phyloP scores from a whole-genome alignment of 1,140 invertebrate species.

The Sitobion miscanthi region DNA sequence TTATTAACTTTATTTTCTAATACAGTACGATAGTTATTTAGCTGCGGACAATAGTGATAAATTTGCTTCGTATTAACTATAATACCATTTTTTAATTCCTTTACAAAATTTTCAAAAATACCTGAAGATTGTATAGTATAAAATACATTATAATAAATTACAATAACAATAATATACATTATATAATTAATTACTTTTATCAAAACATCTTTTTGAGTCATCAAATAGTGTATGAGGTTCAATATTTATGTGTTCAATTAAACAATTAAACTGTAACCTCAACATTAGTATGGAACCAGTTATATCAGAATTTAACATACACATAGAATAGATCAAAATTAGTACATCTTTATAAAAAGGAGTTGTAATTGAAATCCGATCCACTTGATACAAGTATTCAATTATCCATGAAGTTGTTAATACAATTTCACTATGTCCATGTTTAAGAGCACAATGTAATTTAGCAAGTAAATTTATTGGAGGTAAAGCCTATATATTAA shows the following conservation, averaged over 20 bases:
- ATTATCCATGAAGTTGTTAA: slow-evolving; percentile 46
- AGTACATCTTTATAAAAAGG: slow-evolving; percentile 36
- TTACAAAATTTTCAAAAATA: not conserved
- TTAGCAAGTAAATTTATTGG: slow-evolving; percentile 39
- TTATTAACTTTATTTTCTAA: slow-evolving; percentile 32
- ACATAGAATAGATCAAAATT: slow-evolving; percentile 31
- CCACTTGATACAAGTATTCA: slow-evolving; percentile 51
- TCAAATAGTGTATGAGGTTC: slow-evolving; percentile 36
- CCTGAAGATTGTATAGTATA: not conserved
- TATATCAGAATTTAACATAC: not conserved
- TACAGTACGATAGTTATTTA: slow-evolving; percentile 40
- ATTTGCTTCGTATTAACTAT: slow-evolving; percentile 27
- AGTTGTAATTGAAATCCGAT: slow-evolving; percentile 47
- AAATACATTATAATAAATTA: not conserved
- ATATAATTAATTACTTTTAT: slow-evolving; percentile 37
- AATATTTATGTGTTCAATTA: slow-evolving; percentile 38
- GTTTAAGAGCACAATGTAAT: slow-evolving; percentile 31
- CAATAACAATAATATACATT: not conserved
- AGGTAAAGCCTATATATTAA: slow-evolving; percentile 9
- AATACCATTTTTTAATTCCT: slow-evolving; percentile 2
- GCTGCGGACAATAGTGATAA: slow-evolving; percentile 46
- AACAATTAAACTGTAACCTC: slow-evolving; percentile 42
- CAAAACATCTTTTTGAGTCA: not conserved
- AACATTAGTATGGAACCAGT: slow-evolving; percentile 12
- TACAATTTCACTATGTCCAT: not conserved